Base-by-base conservation (phyloP, 2,797 vertebrate species). In the Poecilia picta region DNA sequence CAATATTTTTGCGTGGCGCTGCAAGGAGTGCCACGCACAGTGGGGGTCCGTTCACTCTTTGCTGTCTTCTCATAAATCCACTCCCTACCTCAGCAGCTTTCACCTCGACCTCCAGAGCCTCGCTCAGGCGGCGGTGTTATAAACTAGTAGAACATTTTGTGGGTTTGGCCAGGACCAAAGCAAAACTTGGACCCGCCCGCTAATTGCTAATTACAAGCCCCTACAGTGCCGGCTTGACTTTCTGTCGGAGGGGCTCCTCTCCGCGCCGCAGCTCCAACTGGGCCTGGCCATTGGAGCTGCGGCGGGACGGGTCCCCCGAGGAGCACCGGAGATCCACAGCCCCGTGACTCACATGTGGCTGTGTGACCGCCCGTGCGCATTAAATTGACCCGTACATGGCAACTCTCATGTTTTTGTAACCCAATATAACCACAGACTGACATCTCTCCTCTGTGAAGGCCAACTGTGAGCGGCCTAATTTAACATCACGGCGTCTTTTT, bases 201-300 rank as follows among this genome's bases (percentile, higher is more conserved):
- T 96, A 96, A 96, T 96, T 95, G 95, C 94, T 96, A 96, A 96
- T 96, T 96, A 96, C 95, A 96, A 95, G 94, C 95, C 95, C 92
- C 93, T 95, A 94, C 94, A 91, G 93, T 80, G 85, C 94, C 90
- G 95, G 94, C 94, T 95, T 93, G 93, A 94, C 94, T 95, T 94
- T 93, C 93, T 94, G 95, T 95, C 93, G 23, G 51, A 93, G 95
- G 95, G 95, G 93, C 93, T 95, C 94, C 93, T 94, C 92, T 92
- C 89, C 89, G 83, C 87, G 84, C 88, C 90, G 94, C 92, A 95
- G 95, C 92, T 90, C 85, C 90, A 95, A 89, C 89, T 73, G 80
- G 82, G 87, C 85, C 85, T 84, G 84, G 85, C 49, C 8, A 85
- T 90, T 91, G 91, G 85, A 91, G 88, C 90, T 92, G 51, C 83